A percentile compares a stretch with the other conserved stretches of the same genome.
phyloP scores from a whole-genome alignment of 2,888 invertebrate genomes.

The Syrphus vitripennis region DNA sequence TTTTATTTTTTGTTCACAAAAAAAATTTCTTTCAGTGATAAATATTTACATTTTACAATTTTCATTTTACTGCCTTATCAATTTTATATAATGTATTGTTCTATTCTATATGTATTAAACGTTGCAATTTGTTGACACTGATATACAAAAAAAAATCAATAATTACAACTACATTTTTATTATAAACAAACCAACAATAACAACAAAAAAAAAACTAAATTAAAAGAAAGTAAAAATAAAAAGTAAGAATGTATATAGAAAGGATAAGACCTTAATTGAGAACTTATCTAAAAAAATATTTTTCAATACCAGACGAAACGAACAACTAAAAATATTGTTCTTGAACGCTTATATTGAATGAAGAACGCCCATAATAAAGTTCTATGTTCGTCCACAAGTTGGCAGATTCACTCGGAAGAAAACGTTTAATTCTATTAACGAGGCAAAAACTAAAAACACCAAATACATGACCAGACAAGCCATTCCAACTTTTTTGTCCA shows the following conservation, averaged over 20 bases:
- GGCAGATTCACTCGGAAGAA: conserved; percentile 95
- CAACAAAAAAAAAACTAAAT: conserved; percentile 23
- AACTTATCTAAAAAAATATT: conserved; percentile 23
- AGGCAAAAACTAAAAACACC: conserved; percentile 92
- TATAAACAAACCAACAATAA: conserved; percentile 50
- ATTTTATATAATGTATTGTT: not conserved
- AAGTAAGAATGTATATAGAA: conserved; percentile 32
- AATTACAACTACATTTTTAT: conserved; percentile 49
- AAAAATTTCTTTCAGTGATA: conserved; percentile 28
- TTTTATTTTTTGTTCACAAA: conserved; percentile 8
- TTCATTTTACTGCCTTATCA: conserved; percentile 25
- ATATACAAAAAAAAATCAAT: conserved; percentile 58
- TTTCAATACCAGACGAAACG: conserved; percentile 38
- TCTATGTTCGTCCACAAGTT: conserved; percentile 86
- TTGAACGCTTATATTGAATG: conserved; percentile 11
- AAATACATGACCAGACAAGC: conserved; percentile 94
- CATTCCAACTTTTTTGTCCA: conserved; percentile 92
- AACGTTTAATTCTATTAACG: conserved; percentile 95
- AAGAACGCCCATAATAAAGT: not conserved
- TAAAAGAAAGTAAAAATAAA: conserved; percentile 35
- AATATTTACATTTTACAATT: conserved; percentile 64
- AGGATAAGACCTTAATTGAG: conserved; percentile 22
- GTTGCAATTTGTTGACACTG: conserved; percentile 57
- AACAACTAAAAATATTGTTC: conserved; percentile 56
- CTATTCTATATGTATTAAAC: conserved; percentile 33